Conservation (phyloP, 2,113 vertebrate species). For the Psettodes erumei region DNA sequence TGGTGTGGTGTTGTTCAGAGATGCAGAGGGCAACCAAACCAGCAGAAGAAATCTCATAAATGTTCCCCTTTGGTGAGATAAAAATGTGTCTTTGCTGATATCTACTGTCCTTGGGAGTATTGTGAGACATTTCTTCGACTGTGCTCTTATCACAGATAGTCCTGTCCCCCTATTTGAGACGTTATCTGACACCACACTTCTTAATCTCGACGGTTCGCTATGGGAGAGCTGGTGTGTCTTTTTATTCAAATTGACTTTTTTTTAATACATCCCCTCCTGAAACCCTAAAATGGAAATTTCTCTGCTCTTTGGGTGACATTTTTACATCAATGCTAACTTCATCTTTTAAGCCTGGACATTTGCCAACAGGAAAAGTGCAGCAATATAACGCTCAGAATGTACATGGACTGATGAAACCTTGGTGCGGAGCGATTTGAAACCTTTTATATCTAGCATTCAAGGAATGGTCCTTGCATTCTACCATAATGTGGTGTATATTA, state of each 20-base stretch:
- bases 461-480: neutral
- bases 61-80: slow-evolving; percentile 48
- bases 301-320: slow-evolving; percentile 38
- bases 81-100: slow-evolving; percentile 33
- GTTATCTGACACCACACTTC: slow-evolving; percentile 55
- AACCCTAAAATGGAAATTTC: slow-evolving; percentile 33
- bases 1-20: slow-evolving; percentile 21
- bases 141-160: slow-evolving; percentile 49
- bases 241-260: slow-evolving; percentile 40
- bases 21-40: slow-evolving; percentile 16
- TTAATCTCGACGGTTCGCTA: slow-evolving; percentile 48
- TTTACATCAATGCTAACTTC: slow-evolving; percentile 22
- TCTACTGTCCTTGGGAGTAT: slow-evolving; percentile 49
- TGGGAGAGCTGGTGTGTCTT: slow-evolving; percentile 34
- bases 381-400: neutral
- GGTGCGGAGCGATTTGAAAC: neutral
- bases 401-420: neutral
- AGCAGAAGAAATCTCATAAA: slow-evolving; percentile 28
- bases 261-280: slow-evolving; percentile 14
- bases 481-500: slow-evolving; percentile 29
- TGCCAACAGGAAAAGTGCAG: neutral
- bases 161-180: slow-evolving; percentile 33
- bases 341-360: slow-evolving; percentile 36
- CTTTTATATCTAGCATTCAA: slow-evolving; percentile 9
- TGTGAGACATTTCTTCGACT: slow-evolving; percentile 47